Evolutionary conservation across 1,140 invertebrate species (phyloP).

Genomic region (Megathymus violae): DNA sequence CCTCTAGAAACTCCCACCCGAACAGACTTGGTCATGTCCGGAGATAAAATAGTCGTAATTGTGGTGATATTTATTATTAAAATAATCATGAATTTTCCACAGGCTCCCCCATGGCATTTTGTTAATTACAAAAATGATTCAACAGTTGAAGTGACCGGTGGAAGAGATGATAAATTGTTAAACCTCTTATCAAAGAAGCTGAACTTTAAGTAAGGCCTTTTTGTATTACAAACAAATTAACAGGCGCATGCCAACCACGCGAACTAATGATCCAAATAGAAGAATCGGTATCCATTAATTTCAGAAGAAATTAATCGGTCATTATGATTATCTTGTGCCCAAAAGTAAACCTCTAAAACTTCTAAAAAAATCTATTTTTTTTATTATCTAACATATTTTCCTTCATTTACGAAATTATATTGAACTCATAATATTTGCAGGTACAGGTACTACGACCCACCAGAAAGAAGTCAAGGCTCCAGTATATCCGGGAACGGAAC

Average conservation of each 20-base stretch:
- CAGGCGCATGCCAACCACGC: no score
- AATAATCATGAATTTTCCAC: constrained; percentile 4
- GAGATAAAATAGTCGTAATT: background rate
- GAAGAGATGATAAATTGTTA: constrained; percentile 87
- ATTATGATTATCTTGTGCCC: no score
- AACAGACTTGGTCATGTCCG: no score
- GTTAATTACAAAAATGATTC: constrained; percentile 85
- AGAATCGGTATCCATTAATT: no score
- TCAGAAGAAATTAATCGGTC: no score
- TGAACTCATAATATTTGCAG: constrained; percentile 56
- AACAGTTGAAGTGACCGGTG: constrained; percentile 86
- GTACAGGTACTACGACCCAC: constrained; percentile 87
- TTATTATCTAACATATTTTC: no score
- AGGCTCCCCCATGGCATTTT: constrained; percentile 90
- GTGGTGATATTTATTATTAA: background rate
- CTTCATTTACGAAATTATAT: no score
- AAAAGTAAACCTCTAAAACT: no score
- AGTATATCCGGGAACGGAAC: constrained; percentile 85
- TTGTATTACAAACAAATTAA: no score
- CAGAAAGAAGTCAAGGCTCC: constrained; percentile 87
- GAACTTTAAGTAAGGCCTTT: constrained; percentile 85
- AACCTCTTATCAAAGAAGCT: constrained; percentile 85
- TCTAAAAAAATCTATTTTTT: no score
- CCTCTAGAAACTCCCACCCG: no score
- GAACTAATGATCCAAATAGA: no score